Percentiles rank a stretch among this genome's conserved stretches.
phyloP scores from a whole-genome alignment of 2,888 invertebrate genomes.

The Stomorhina lunata region DNA sequence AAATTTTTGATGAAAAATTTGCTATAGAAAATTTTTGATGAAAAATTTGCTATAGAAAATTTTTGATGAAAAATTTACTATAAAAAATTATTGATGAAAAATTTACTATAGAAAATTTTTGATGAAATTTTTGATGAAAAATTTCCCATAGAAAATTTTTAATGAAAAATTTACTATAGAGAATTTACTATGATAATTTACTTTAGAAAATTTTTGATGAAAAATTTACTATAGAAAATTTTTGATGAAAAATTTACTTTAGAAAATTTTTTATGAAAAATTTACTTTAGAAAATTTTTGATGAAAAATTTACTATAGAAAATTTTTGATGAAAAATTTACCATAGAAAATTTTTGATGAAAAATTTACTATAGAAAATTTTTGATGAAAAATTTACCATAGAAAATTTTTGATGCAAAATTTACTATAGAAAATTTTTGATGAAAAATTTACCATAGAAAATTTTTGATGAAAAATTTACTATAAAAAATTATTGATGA shows the following conservation, averaged over 20 bases:
- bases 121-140: not conserved
- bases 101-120: not conserved
- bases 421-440: no score
- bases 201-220: not conserved
- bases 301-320: not conserved
- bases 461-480: no score
- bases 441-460: no score
- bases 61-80: not conserved
- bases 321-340: not conserved
- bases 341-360: not conserved
- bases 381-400: no score
- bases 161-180: not conserved
- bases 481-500: no score
- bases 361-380: not conserved
- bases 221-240: not conserved
- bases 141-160: not conserved
- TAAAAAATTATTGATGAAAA: not conserved
- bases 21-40: not conserved
- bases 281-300: not conserved
- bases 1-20: not conserved
- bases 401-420: no score
- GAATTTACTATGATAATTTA: not conserved
- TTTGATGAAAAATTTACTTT: not conserved
- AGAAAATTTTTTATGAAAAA: not conserved
- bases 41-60: not conserved